phyloP scores from a whole-genome alignment of 2,888 invertebrate genomes.

The Latrodectus elegans region DNA sequence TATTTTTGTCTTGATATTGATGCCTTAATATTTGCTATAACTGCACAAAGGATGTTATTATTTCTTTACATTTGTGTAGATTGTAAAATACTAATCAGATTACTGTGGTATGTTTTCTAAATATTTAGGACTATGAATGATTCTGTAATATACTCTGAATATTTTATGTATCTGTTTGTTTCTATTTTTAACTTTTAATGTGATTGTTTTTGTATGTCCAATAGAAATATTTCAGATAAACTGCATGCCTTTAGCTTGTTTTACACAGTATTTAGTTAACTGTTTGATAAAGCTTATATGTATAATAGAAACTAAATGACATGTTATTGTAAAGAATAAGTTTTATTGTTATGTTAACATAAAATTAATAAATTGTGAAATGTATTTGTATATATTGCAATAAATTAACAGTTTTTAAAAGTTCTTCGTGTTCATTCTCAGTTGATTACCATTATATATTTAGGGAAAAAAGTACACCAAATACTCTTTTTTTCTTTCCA shows the following conservation, averaged over 20 bases:
- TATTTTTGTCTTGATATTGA: slow-evolving; percentile 1
- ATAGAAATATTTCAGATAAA: not conserved
- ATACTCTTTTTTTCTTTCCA: too few species aligned
- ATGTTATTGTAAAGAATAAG: not conserved
- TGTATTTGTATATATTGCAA: slow-evolving; percentile 41
- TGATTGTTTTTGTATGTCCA: not conserved
- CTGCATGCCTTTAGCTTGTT: not conserved
- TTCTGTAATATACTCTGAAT: not conserved
- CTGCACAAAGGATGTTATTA: not conserved
- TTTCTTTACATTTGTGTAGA: not conserved
- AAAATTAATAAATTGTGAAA: slow-evolving; percentile 23
- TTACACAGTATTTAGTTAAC: slow-evolving; percentile 5
- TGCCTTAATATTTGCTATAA: not conserved
- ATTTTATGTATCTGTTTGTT: not conserved
- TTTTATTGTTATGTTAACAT: slow-evolving; percentile 2
- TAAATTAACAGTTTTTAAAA: slow-evolving; percentile 49
- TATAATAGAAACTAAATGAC: not conserved
- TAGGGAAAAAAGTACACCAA: too few species aligned
- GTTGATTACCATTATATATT: too few species aligned
- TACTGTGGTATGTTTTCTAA: not conserved
- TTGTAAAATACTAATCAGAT: not conserved
- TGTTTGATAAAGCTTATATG: not conserved
- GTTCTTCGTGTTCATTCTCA: not conserved
- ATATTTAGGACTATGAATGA: not conserved
- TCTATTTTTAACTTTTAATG: not conserved